A percentile compares a stretch with the other conserved stretches of the same genome.
Evolutionary conservation across 2,888 invertebrate species (phyloP).

Genomic region (Enchytraeus crypticus): DNA sequence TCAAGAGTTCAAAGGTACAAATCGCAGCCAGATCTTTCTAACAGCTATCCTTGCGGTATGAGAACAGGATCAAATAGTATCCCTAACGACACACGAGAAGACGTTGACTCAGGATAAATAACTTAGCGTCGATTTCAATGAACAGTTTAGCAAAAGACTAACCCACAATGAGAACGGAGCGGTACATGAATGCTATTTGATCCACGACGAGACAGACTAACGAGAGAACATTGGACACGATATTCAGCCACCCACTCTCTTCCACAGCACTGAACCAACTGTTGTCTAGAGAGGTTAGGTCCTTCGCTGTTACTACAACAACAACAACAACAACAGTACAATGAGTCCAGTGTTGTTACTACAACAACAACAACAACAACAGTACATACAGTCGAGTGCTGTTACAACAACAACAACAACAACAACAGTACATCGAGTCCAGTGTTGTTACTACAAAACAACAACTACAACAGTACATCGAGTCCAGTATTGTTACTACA

Average conservation of each 20-base stretch:
- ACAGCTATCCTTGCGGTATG: too few species aligned
- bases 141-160: constrained; percentile 16
- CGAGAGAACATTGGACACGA: constrained; percentile 68
- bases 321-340: background rate
- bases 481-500: too few species aligned
- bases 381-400: background rate
- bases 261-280: constrained; percentile 52
- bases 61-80: too few species aligned
- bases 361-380: background rate
- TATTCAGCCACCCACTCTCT: constrained; percentile 70
- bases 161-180: constrained; percentile 80
- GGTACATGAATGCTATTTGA: constrained; percentile 52
- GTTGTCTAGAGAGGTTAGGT: constrained; percentile 39
- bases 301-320: constrained; percentile 31
- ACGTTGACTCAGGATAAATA: too few species aligned
- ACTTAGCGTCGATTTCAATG: too few species aligned
- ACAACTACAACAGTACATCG: too few species aligned
- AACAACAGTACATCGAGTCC: too few species aligned
- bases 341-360: background rate
- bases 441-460: too few species aligned
- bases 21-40: too few species aligned
- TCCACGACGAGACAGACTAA: constrained; percentile 66
- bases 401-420: too few species aligned
- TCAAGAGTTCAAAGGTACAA: too few species aligned
- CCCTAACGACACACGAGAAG: too few species aligned